Percentiles rank a stretch among this genome's conserved stretches.
phyloP scores from a whole-genome alignment of 2,797 vertebrate species.

The Decapterus maruadsi region DNA sequence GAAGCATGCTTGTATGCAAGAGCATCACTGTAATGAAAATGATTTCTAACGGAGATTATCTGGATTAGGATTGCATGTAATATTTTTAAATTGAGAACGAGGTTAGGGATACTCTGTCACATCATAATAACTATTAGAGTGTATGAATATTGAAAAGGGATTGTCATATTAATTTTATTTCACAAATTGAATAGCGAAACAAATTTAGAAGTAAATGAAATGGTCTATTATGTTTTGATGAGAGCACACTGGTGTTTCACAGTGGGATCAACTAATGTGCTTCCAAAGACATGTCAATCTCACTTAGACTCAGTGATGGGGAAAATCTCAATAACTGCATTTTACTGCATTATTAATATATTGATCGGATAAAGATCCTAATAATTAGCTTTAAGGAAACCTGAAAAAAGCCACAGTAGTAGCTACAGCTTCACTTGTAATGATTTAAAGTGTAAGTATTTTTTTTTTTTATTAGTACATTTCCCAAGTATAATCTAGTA shows the following conservation, averaged over 20 bases:
- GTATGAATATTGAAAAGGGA: slow-evolving; percentile 43
- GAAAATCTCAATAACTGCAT: background rate
- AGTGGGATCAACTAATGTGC: slow-evolving; percentile 13
- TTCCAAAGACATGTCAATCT: slow-evolving; percentile 24
- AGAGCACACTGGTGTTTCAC: slow-evolving; percentile 12
- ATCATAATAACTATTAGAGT: slow-evolving; percentile 42
- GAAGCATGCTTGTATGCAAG: background rate
- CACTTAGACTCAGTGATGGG: slow-evolving; percentile 9
- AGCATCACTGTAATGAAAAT: slow-evolving; percentile 50
- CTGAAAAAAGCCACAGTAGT: background rate
- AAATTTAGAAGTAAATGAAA: slow-evolving; percentile 17
- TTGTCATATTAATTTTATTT: slow-evolving; percentile 35
- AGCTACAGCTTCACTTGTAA: background rate
- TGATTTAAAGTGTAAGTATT: background rate
- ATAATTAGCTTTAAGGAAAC: background rate
- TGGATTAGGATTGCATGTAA: slow-evolving; percentile 67
- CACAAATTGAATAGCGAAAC: slow-evolving; percentile 31
- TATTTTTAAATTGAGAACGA: slow-evolving; percentile 44
- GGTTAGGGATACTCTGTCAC: slow-evolving; percentile 45
- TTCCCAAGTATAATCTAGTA: too few species aligned
- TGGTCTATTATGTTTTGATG: slow-evolving; percentile 32
- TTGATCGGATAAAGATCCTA: background rate
- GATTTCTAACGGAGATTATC: slow-evolving; percentile 62
- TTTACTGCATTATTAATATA: slow-evolving; percentile 8
- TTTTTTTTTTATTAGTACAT: too few species aligned